Evolutionary conservation across 2,113 vertebrate species (phyloP).

Genomic region (Ahaetulla prasina): DNA sequence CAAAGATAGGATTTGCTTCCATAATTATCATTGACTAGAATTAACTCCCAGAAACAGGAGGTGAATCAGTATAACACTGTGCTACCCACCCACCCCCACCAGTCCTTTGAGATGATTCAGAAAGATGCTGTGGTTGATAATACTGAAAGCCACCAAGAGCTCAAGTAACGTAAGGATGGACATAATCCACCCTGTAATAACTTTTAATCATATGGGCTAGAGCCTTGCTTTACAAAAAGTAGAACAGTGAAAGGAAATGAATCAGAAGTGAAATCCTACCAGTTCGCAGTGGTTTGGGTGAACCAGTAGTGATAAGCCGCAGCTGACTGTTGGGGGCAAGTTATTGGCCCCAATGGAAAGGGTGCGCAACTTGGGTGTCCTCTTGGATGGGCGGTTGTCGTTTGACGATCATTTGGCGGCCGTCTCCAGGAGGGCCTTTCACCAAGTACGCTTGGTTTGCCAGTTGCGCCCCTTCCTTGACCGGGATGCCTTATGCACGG

Average conservation of each 20-base stretch:
- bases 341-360: too few relatives aligned
- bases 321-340: too few relatives aligned
- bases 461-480: too few relatives aligned
- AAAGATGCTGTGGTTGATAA: not conserved
- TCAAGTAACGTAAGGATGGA: not conserved
- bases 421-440: too few relatives aligned
- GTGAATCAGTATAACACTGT: not conserved
- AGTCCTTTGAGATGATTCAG: not conserved
- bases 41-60: not conserved
- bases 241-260: not conserved
- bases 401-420: too few relatives aligned
- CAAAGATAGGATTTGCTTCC: not conserved
- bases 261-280: too few relatives aligned
- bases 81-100: not conserved
- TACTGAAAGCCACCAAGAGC: not conserved
- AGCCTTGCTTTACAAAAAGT: not conserved
- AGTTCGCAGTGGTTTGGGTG: too few relatives aligned
- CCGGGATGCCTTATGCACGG: too few relatives aligned
- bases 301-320: too few relatives aligned
- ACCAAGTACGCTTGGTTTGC: too few relatives aligned
- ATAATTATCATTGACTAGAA: not conserved
- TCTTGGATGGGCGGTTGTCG: too few relatives aligned
- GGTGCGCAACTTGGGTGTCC: too few relatives aligned
- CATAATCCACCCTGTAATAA: not conserved
- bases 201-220: not conserved